Percentiles rank a stretch among this genome's conserved stretches.
phyloP scores from a whole-genome alignment of 2,797 vertebrate species.

The Staurois parvus region DNA sequence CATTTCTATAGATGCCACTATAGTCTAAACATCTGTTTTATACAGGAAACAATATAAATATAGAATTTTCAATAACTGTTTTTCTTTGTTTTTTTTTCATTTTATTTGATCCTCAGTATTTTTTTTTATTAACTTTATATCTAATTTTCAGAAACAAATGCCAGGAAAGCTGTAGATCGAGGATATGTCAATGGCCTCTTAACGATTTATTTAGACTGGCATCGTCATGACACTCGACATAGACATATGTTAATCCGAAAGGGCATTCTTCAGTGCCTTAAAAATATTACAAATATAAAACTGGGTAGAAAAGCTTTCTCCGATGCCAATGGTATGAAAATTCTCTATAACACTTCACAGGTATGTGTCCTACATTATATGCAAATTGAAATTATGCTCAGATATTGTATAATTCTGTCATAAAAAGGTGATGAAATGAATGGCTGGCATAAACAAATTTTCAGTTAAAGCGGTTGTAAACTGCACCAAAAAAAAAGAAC shows the following conservation, averaged over 20 bases:
- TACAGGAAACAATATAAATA: background rate
- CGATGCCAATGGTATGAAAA: constrained; percentile 93
- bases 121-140: constrained; percentile 34
- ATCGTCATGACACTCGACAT: constrained; percentile 92
- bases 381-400: background rate
- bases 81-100: background rate
- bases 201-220: constrained; percentile 93
- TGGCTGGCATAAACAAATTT: too few relatives aligned
- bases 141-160: constrained; percentile 84
- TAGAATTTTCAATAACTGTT: background rate
- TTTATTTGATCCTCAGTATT: background rate
- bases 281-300: constrained; percentile 93
- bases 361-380: constrained; percentile 69
- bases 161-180: constrained; percentile 90
- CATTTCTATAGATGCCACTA: background rate
- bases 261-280: constrained; percentile 92
- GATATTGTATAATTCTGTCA: background rate
- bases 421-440: too few relatives aligned
- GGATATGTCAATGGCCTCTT: constrained; percentile 87
- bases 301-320: constrained; percentile 93
- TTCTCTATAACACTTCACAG: constrained; percentile 91
- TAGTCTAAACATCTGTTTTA: background rate
- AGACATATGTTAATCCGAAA: constrained; percentile 93
- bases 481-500: too few relatives aligned
- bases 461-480: too few relatives aligned